Base-by-base conservation (phyloP, 2,888 invertebrate genomes). In the Sarcophaga subvicina region DNA sequence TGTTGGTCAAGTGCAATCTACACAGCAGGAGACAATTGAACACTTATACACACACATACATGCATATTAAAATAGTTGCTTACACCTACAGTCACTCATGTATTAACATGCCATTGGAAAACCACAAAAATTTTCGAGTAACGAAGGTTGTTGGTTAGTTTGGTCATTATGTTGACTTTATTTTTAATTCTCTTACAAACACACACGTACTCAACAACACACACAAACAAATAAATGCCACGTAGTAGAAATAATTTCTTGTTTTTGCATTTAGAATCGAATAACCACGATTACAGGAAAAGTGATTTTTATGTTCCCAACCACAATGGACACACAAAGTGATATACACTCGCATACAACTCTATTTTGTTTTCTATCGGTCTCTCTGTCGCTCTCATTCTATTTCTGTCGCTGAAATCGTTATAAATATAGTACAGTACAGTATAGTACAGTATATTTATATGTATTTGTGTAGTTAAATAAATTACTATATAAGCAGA, bases 131-230 rank as follows among this genome's bases (percentile, higher is more conserved):
- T 54, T 54, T 54, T 17, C 17, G 2, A 54, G 17, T 54, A 54
- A 54, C 11, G 54, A 14, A 17, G 69, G 73, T 79, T 83, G 63
- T 62, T 20, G 64, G 22, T 60, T 59, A 64, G 63, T 45, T 20
- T 20, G 78, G 67, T 73, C 78, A 79, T 45, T 73, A 63, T 79
- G 73, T 79, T 78, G 72, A 78, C 67, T 73, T 62, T 73, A 64
- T 25, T 64, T 80, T 59, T 37, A 66, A 45, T 59, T 8, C 20
- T 62, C 11, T 70, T 79, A 4, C 12, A 37, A 66, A 27, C 0
- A 37, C 17, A 45, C 37, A n/a, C 10, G 27, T 1, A 54, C 59
- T 2, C 14, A 70, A 5, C 1, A 10, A 11, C 17, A 73, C 22
- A 17, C 10, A 8, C 22, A 20, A 20, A 27, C 17, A 54, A 12